Evolutionary conservation across 2,113 vertebrate genomes (phyloP).

Genomic region (Cercopithecus mona): DNA sequence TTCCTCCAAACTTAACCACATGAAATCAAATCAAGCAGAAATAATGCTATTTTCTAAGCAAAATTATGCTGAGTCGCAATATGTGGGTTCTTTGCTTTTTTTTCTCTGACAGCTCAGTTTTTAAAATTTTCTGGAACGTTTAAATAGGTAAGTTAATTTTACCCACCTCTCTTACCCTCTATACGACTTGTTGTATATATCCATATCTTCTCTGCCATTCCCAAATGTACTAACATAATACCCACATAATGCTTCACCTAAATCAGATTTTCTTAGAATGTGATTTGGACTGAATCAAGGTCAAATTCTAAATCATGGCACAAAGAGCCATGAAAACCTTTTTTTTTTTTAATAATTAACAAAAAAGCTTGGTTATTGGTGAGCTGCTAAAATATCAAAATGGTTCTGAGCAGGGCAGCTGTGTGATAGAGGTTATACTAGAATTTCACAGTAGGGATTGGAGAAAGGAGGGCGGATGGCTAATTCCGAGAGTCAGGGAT

Average conservation of each 20-base stretch:
- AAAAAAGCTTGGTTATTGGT: neutral
- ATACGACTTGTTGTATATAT: neutral
- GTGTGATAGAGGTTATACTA: neutral
- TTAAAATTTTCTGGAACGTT: slow-evolving; percentile 47
- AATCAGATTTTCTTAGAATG: neutral
- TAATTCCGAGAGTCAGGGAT: neutral
- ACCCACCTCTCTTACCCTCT: neutral
- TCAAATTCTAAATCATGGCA: slow-evolving; percentile 2
- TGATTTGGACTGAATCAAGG: slow-evolving; percentile 23
- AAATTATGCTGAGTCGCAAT: slow-evolving; percentile 19
- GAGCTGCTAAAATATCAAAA: slow-evolving; percentile 2
- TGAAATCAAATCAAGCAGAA: slow-evolving; percentile 74
- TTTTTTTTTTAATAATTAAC: neutral
- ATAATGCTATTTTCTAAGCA: slow-evolving; percentile 73
- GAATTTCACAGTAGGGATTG: fast-evolving
- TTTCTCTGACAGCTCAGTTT: slow-evolving; percentile 45
- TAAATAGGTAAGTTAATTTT: slow-evolving; percentile 53
- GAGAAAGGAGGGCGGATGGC: neutral
- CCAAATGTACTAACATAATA: slow-evolving; percentile 9
- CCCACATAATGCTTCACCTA: neutral
- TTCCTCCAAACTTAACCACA: slow-evolving; percentile 66
- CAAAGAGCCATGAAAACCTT: neutral
- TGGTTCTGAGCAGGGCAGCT: neutral
- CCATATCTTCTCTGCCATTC: neutral
- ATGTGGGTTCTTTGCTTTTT: neutral